Conservation (phyloP, 2,888 invertebrate genomes). For the Dendrolimus pini region DNA sequence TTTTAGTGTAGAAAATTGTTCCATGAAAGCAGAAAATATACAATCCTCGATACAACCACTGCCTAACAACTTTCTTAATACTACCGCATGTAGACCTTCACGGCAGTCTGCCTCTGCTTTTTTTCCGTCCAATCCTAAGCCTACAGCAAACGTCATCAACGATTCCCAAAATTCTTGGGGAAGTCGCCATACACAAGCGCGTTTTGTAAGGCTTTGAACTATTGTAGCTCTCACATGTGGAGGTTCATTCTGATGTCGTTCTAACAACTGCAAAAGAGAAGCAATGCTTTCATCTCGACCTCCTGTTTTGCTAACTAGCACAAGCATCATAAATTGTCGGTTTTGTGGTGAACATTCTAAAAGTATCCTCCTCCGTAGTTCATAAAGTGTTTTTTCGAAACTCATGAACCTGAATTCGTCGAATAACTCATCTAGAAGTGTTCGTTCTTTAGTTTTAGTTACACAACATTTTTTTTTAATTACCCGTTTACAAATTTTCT, state of each 20-base stretch:
- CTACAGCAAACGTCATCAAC: conserved; percentile 34
- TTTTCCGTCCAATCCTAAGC: conserved; percentile 42
- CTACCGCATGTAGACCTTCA: conserved; percentile 47
- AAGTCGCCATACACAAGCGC: conserved; percentile 40
- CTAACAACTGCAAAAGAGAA: conserved; percentile 29
- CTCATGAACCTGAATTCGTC: conserved; percentile 39
- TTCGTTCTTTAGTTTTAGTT: conserved; percentile 5
- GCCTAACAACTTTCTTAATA: conserved; percentile 34
- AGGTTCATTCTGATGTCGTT: conserved; percentile 40
- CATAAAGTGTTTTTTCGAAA: conserved; percentile 36
- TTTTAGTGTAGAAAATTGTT: conserved; percentile 29
- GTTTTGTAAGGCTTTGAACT: conserved; percentile 44
- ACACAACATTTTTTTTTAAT: no score
- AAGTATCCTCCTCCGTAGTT: conserved; percentile 29
- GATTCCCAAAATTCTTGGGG: conserved; percentile 30
- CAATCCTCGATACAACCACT: conserved; percentile 14
- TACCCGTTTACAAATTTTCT: background rate
- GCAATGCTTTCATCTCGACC: conserved; percentile 29
- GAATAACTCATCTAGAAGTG: conserved; percentile 36
- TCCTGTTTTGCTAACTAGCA: conserved; percentile 50
- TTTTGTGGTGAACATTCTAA: conserved; percentile 31
- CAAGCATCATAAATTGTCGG: conserved; percentile 44
- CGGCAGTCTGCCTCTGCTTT: conserved; percentile 27
- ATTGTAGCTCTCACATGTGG: conserved; percentile 39
- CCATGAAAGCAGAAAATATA: conserved; percentile 21